phyloP scores from a whole-genome alignment of 2,888 invertebrate species.

The Chaetogeoica ovagalla region DNA sequence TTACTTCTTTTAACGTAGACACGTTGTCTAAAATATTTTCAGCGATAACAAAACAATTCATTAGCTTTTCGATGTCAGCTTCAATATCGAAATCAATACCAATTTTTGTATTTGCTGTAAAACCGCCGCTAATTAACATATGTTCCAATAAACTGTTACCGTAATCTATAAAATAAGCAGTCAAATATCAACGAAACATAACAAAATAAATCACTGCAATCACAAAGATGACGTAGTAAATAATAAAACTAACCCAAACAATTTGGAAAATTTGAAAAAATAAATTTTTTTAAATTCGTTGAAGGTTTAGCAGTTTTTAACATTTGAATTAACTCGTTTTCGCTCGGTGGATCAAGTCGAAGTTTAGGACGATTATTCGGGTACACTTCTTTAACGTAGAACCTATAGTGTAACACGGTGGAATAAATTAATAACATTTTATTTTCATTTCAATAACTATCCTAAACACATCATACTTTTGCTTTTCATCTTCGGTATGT shows the following conservation, averaged over 20 bases:
- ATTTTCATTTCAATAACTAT: not conserved
- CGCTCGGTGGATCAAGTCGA: constrained; percentile 63
- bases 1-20: constrained; percentile 36
- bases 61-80: constrained; percentile 67
- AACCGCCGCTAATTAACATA: constrained; percentile 73
- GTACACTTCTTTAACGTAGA: constrained; percentile 90
- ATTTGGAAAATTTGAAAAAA: constrained; percentile 68
- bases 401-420: constrained; percentile 62
- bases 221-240: not conserved
- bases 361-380: constrained; percentile 77
- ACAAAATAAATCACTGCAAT: not conserved
- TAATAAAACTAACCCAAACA: constrained; percentile 31
- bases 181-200: not conserved
- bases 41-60: constrained; percentile 70
- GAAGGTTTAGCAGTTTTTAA: constrained; percentile 70
- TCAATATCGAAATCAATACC: constrained; percentile 71
- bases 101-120: constrained; percentile 66
- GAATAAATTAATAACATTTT: not conserved
- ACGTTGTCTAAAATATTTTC: constrained; percentile 67
- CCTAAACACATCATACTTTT: constrained; percentile 63
- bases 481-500: constrained; percentile 86
- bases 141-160: constrained; percentile 92
- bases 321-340: constrained; percentile 65
- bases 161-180: constrained; percentile 67
- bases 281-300: constrained; percentile 77